Conservation (phyloP, 2,797 vertebrate genomes). For the Borostomias antarcticus region DNA sequence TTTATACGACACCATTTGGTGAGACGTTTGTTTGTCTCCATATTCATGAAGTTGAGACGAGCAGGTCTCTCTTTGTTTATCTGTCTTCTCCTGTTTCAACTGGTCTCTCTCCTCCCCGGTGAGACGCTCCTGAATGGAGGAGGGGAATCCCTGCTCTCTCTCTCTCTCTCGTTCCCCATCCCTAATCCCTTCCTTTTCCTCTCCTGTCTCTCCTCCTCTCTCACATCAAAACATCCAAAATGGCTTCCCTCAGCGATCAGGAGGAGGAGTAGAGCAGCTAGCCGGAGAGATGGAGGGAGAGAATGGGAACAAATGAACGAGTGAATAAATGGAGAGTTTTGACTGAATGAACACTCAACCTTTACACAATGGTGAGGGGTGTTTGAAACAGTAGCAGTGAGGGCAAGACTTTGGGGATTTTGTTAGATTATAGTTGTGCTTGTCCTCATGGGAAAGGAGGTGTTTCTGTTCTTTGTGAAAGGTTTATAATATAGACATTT, state of each 20-base stretch:
- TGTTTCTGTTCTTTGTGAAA: too few species aligned
- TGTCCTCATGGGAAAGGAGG: neutral
- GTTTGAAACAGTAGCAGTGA: too few species aligned
- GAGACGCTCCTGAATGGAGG: constrained; percentile 22
- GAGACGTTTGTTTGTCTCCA: neutral
- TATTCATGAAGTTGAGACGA: too few species aligned
- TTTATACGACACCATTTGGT: neutral
- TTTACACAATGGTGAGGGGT: neutral
- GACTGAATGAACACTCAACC: neutral
- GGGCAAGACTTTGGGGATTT: too few species aligned
- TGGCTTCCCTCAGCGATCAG: constrained; percentile 10
- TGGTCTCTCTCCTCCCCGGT: too few species aligned
- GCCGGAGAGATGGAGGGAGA: neutral
- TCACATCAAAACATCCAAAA: constrained; percentile 41
- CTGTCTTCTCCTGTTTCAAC: neutral
- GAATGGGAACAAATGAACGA: neutral
- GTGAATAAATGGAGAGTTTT: neutral
- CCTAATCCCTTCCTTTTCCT: constrained; percentile 40
- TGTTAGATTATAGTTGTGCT: neutral
- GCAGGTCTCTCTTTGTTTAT: too few species aligned
- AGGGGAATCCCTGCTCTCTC: constrained; percentile 29
- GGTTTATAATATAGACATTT: neutral
- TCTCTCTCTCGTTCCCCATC: constrained; percentile 38
- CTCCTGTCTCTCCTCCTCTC: constrained; percentile 55
- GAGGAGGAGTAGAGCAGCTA: neutral